These are phyloP conservation scores for Oncorhynchus tshawytscha DNA, from an alignment of 2,113 vertebrate species.

Conservation along the genomic window DNA sequence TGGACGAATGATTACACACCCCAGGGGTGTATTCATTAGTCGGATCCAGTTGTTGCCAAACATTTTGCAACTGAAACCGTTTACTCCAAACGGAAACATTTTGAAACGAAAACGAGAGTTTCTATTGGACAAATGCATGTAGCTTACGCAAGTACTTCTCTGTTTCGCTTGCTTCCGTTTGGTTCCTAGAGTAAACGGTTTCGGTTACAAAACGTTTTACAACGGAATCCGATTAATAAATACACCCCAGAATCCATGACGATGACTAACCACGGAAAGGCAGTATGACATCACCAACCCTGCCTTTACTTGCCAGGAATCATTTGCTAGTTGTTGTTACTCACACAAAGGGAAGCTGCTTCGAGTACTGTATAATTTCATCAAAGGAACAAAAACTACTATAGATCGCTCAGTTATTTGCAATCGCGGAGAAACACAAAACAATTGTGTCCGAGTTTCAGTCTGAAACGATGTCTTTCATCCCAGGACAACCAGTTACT, in stretches of 20 bases:
- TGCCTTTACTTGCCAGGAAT: constrained; percentile 31
- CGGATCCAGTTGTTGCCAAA: too few relatives aligned
- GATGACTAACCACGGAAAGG: background rate
- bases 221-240: background rate
- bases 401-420: background rate
- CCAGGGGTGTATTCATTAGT: too few relatives aligned
- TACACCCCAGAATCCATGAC: background rate
- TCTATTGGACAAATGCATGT: too few relatives aligned
- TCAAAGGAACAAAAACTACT: background rate
- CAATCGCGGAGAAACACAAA: background rate
- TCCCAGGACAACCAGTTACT: constrained; percentile 88
- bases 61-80: too few relatives aligned
- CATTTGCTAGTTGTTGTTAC: constrained; percentile 7
- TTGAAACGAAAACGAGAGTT: too few relatives aligned
- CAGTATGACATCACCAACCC: constrained; percentile 47
- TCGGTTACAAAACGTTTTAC: constrained; percentile 86
- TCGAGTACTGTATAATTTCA: background rate
- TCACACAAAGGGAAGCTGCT: constrained; percentile 30
- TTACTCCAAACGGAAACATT: too few relatives aligned
- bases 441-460: background rate
- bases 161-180: too few relatives aligned
- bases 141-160: too few relatives aligned
- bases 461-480: constrained; percentile 72
- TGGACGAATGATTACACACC: too few relatives aligned
- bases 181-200: too few relatives aligned